phyloP scores from a whole-genome alignment of 1,140 invertebrate genomes.

The Leucophenga varia region DNA sequence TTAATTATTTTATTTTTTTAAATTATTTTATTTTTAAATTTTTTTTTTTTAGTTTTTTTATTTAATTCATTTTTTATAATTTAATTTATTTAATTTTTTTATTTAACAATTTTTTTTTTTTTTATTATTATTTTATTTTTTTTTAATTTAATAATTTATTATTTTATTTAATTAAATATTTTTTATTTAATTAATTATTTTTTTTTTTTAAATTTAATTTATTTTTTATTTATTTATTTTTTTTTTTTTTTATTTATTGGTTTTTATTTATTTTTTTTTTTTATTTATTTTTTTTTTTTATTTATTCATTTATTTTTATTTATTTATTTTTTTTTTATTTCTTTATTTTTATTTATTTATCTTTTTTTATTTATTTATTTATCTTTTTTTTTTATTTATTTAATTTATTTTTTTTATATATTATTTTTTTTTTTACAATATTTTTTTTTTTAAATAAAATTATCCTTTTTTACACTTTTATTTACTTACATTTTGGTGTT shows the following conservation, averaged over 20 bases:
- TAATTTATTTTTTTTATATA: not conserved
- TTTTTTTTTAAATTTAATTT: not conserved
- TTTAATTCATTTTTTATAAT: not conserved
- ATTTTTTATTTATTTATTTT: no score
- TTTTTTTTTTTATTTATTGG: slow-evolving; percentile 45
- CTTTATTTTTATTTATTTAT: not conserved
- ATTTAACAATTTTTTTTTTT: not conserved
- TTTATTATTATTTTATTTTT: not conserved
- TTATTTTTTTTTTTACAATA: not conserved
- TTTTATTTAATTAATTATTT: not conserved
- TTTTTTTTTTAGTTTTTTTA: not conserved
- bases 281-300: no score
- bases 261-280: no score
- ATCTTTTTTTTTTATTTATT: not conserved
- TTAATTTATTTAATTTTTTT: not conserved
- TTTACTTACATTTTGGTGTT: slow-evolving; percentile 49
- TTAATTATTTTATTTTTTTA: no score
- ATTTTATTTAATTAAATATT: no score
- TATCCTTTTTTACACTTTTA: no score
- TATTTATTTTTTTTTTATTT: not conserved
- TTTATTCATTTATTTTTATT: not conserved
- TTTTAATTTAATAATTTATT: not conserved
- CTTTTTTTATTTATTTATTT: not conserved
- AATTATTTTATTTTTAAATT: no score
- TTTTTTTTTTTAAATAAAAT: not conserved